Percentiles rank a stretch among this genome's conserved stretches.
Evolutionary conservation across 2,888 invertebrate species (phyloP).

Genomic region (Drosophila quinaria): DNA sequence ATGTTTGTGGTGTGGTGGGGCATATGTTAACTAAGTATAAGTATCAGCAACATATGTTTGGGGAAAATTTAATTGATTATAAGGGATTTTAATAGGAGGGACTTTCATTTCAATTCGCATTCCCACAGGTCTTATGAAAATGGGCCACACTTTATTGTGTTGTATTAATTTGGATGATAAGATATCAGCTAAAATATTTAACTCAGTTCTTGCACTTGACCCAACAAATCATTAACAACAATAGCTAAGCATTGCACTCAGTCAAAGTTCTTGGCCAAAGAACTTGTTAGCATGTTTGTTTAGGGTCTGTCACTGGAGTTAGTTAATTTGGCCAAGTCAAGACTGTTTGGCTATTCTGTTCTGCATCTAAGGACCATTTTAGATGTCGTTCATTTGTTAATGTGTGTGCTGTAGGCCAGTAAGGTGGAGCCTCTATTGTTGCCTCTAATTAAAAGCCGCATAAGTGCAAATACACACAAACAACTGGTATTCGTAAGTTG

Average conservation of each 20-base stretch:
- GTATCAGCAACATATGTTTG: slow-evolving; percentile 53
- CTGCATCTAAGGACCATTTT: slow-evolving; percentile 53
- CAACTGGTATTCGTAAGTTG: slow-evolving; percentile 11
- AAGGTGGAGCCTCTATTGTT: slow-evolving; percentile 56
- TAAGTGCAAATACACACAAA: slow-evolving; percentile 30
- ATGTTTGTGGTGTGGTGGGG: background rate
- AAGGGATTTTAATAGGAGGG: slow-evolving; percentile 7
- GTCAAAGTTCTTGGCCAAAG: slow-evolving; percentile 21
- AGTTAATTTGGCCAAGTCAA: slow-evolving; percentile 64
- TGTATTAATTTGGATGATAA: background rate
- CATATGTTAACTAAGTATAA: slow-evolving; percentile 48
- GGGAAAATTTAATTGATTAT: slow-evolving; percentile 66
- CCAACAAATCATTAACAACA: slow-evolving; percentile 42
- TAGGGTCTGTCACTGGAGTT: slow-evolving; percentile 36
- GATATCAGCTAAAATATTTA: background rate
- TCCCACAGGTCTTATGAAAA: background rate
- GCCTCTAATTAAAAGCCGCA: slow-evolving; percentile 76
- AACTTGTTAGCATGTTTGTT: slow-evolving; percentile 53
- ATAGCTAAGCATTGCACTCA: slow-evolving; percentile 34
- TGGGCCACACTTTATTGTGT: background rate
- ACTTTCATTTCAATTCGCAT: slow-evolving; percentile 1
- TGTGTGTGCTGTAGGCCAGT: slow-evolving; percentile 55
- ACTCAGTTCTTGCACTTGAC: slow-evolving; percentile 34
- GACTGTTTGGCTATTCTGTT: slow-evolving; percentile 39
- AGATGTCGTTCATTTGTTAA: slow-evolving; percentile 76